A percentile compares a stretch with the other conserved stretches of the same genome.
phyloP scores from a whole-genome alignment of 2,113 vertebrate species.

The Danionella cerebrum region DNA sequence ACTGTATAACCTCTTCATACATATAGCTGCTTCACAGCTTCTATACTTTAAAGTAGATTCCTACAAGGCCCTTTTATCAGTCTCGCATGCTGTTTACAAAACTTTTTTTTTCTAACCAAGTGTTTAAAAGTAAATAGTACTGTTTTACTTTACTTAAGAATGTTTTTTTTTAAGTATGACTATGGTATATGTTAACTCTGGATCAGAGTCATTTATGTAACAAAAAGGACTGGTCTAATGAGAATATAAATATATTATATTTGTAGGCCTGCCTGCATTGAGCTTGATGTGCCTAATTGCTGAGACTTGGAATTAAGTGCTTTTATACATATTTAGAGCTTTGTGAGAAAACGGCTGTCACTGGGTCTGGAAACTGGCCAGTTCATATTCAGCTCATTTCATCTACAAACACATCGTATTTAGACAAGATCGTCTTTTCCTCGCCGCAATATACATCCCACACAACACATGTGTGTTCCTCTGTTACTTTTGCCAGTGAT shows the following conservation, averaged over 20 bases:
- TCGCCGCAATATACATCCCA: neutral
- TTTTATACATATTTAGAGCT: slow-evolving; percentile 34
- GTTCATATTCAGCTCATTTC: slow-evolving; percentile 6
- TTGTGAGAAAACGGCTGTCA: slow-evolving; percentile 24
- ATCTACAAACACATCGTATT: slow-evolving; percentile 12
- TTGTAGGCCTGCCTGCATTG: neutral
- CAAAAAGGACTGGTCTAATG: neutral
- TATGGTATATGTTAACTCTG: neutral
- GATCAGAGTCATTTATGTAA: neutral
- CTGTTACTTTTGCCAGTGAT: neutral
- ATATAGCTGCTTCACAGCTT: no score
- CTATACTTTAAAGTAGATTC: no score
- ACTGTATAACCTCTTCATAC: no score
- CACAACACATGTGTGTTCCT: slow-evolving; percentile 3
- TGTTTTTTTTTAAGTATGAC: no score
- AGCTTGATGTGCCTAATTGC: slow-evolving; percentile 4
- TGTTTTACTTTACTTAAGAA: no score
- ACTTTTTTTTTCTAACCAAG: no score
- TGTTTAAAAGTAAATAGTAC: no score
- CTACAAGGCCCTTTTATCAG: no score
- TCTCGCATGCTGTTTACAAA: no score
- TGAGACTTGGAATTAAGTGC: slow-evolving; percentile 14
- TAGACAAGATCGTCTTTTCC: slow-evolving; percentile 9
- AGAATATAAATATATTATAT: neutral
- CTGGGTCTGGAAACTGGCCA: slow-evolving; percentile 9